Evolutionary conservation across 2,888 invertebrate species (phyloP), one percentile per base, ranked within the genome.

Genomic region (Thelaira solivaga): DNA sequence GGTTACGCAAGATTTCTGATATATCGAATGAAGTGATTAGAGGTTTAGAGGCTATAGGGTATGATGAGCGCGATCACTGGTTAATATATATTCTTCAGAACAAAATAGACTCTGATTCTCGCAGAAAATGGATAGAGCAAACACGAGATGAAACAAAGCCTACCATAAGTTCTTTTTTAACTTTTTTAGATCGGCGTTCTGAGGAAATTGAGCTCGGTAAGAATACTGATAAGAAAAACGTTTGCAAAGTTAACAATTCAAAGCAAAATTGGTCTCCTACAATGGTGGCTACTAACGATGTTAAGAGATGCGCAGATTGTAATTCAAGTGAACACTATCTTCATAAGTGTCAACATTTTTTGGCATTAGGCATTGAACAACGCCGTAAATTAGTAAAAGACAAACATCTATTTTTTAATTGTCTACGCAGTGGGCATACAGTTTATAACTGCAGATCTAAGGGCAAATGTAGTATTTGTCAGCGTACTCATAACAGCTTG

Each of bases 61-160:
- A 53, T 5, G 43, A 29, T 31, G 65, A 26, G 18, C 26, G 65
- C 3, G 41, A 53, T 45, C 31, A 31, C 4, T 68, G 55, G 45
- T 24, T 65, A 26, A 43, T 65, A 10, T 65, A 53, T 7, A 39
- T 65, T 2, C 18, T 65, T 26, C 24, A 39, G 11, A 29, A 18
- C 18, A 64, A 64, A 8, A 11, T 51, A 18, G 61, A 62, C 34
- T 34, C 24, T 16, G 31, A 53, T 10, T 36, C 65, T 7, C 39
- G 24, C 41, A 39, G 29, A 65, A 43, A 53, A 41, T 65, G 26
- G 64, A 16, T 64, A 18, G 26, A 64, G 10, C 39, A 39, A 4
- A 39, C 49, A 8, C 26, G 18, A 8, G 36, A 39, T 26, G 51
- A 51, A 5, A 3, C 39, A 10, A 34, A 51, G 11, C 53, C 65